Base-by-base conservation (phyloP, 2,888 invertebrate genomes). In the Gastrophysa polygoni region DNA sequence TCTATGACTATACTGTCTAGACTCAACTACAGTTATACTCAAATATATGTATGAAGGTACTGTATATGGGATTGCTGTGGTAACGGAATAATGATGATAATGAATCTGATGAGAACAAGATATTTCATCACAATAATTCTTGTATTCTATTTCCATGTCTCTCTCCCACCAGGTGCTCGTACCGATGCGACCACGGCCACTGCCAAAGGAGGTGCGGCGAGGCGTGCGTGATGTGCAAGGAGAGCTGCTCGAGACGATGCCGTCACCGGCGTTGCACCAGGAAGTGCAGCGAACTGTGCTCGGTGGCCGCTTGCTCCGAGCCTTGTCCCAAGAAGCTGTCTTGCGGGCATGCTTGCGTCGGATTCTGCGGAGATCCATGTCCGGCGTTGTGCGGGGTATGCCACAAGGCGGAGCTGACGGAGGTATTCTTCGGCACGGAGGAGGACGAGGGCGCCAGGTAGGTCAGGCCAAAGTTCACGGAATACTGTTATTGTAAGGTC, bases 131-230 rank as follows among this genome's bases (percentile, higher is more conserved):
- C n/a, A n/a, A n/a, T n/a, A n/a, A n/a, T n/a, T n/a, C n/a, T n/a
- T n/a, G n/a, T n/a, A n/a, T n/a, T n/a, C n/a, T n/a, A n/a, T n/a
- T n/a, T n/a, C n/a, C n/a, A n/a, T n/a, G n/a, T n/a, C n/a, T n/a
- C n/a, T n/a, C n/a, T n/a, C n/a, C n/a, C n/a, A n/a, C 24, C 7
- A 24, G 24, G 2, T 80, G 81, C 67, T 24, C 51, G 24, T 71
- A 78, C 51, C 61, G 56, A 43, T 88, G 88, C 71, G 3, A 4
- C 4, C 88, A 88, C 77, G 80, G 79, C 34, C 58, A 52, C 24
- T 88, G 88, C 76, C 61, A 17, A 7, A 81, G 78, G 16, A 75
- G 67, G 1, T 88, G 88, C 75, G 79, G 81, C 32, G 79, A 83
- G 68, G 70, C 77, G 64, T 87, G 87, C 75, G 66, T 73, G 34